Conservation (phyloP, 2,888 invertebrate species). For the Matsumyia berberina region DNA sequence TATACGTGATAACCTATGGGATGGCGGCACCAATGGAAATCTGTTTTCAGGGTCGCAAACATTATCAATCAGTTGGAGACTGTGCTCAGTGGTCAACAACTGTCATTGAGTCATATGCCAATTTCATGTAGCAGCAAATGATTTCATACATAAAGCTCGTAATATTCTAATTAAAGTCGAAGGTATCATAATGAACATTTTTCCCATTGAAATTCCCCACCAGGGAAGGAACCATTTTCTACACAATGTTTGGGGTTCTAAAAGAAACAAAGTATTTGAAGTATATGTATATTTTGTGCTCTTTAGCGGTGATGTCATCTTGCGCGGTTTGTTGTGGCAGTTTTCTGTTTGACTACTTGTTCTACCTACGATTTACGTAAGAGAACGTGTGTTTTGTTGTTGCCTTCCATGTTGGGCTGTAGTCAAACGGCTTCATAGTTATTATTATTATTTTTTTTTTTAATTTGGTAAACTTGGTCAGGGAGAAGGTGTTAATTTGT, state of each 20-base stretch:
- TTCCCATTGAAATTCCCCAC: constrained; percentile 16
- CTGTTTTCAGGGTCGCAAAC: constrained; percentile 21
- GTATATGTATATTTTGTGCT: constrained; percentile 15
- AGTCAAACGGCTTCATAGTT: not conserved
- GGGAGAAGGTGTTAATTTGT: constrained; percentile 57
- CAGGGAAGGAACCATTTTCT: not conserved
- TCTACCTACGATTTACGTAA: constrained; percentile 39
- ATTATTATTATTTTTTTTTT: not conserved
- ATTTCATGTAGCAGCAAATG: constrained; percentile 19
- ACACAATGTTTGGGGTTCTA: not conserved
- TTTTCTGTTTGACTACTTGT: constrained; percentile 26
- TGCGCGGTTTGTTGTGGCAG: constrained; percentile 40
- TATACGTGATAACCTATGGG: not conserved
- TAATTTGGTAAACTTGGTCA: constrained; percentile 53
- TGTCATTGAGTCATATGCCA: constrained; percentile 4
- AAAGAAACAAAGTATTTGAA: constrained; percentile 2
- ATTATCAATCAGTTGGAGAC: constrained; percentile 4
- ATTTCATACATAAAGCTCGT: constrained; percentile 21
- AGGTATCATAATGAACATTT: constrained; percentile 24
- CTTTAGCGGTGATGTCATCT: constrained; percentile 61
- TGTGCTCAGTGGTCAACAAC: not conserved
- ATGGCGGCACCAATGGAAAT: not conserved
- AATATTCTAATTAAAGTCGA: constrained; percentile 39
- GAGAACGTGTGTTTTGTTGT: not conserved
- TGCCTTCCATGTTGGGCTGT: not conserved